Percentiles rank a stretch among this genome's conserved stretches.
Evolutionary conservation across 2,888 invertebrate species (phyloP).

Genomic region (Pammene aurita): DNA sequence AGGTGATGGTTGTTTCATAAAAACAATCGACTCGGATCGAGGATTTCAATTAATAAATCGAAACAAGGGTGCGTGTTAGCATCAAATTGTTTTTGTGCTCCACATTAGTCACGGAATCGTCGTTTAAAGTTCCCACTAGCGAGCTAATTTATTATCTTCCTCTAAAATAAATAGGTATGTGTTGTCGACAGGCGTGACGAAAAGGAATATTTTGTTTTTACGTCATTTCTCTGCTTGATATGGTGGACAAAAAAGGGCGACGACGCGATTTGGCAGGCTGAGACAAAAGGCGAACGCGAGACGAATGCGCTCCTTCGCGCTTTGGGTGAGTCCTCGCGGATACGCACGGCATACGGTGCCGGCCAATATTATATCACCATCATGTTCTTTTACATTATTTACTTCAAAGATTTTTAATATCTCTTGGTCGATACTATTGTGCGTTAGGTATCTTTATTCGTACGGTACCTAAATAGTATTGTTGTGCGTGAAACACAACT

Average conservation of each 20-base stretch:
- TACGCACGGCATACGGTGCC: background rate
- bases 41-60: conserved; percentile 40
- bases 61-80: conserved; percentile 45
- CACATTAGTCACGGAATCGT: conserved; percentile 42
- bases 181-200: conserved; percentile 74
- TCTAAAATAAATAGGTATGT: conserved; percentile 67
- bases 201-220: conserved; percentile 74
- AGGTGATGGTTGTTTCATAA: conserved; percentile 7
- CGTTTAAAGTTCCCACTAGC: conserved; percentile 55
- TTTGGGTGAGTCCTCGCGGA: conserved; percentile 14
- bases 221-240: conserved; percentile 64
- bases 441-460: too few relatives aligned
- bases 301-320: conserved; percentile 57
- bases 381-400: background rate
- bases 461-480: too few relatives aligned
- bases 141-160: conserved; percentile 66
- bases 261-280: conserved; percentile 58
- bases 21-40: conserved; percentile 18
- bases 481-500: too few relatives aligned
- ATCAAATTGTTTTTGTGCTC: conserved; percentile 37
- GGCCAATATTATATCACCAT: background rate
- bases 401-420: too few relatives aligned
- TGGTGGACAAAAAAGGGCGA: conserved; percentile 69
- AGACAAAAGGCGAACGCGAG: conserved; percentile 62
- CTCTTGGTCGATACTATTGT: too few relatives aligned